Percentiles rank a stretch among this genome's conserved stretches.
Conservation (phyloP, 2,888 invertebrate genomes). For the Brachycybe producta region DNA sequence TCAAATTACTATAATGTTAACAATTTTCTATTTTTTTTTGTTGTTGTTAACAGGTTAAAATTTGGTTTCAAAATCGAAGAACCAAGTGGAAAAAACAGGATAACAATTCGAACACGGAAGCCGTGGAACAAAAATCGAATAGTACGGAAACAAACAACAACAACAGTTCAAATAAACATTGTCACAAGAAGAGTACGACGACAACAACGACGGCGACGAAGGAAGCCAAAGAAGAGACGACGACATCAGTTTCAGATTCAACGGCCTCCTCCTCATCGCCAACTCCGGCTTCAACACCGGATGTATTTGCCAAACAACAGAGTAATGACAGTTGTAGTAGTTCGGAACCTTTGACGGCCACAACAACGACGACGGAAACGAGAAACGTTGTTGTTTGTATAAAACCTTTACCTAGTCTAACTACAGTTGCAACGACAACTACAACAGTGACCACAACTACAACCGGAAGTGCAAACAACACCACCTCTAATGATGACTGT, state of each 20-base stretch:
- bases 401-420: constrained; percentile 1
- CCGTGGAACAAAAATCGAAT: constrained; percentile 59
- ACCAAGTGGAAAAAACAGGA: constrained; percentile 85
- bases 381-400: neutral
- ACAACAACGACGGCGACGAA: constrained; percentile 9
- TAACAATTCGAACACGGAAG: constrained; percentile 76
- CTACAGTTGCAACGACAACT: neutral
- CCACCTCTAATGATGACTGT: neutral
- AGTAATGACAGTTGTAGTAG: constrained; percentile 15
- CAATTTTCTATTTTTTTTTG: no score
- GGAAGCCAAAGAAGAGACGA: constrained; percentile 15
- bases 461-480: neutral
- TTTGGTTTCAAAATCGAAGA: constrained; percentile 78
- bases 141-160: constrained; percentile 8
- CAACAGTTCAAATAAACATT: neutral
- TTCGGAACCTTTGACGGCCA: neutral
- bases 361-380: neutral
- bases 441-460: neutral
- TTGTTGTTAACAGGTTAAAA: constrained; percentile 59
- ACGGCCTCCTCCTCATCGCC: constrained; percentile 6
- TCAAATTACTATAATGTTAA: no score
- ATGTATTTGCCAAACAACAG: constrained; percentile 12
- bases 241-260: constrained; percentile 6
- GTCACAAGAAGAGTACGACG: neutral
- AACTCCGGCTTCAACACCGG: constrained; percentile 12